phyloP scores from a whole-genome alignment of 2,888 invertebrate genomes.

The Leuctra nigra region DNA sequence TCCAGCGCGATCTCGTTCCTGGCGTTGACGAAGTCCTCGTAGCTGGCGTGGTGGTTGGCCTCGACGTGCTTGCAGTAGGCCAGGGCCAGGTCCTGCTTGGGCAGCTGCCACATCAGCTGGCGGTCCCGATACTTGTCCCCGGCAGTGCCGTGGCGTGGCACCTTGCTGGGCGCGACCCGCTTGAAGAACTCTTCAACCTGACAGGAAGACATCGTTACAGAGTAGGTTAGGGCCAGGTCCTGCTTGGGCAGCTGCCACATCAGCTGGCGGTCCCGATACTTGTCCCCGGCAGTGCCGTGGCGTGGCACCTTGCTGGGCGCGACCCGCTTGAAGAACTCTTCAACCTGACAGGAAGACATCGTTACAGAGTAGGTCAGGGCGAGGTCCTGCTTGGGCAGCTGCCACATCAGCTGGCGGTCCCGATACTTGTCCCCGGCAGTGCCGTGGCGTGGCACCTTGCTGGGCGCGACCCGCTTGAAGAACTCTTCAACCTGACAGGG shows the following conservation, averaged over 20 bases:
- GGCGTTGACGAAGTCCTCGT: conserved; percentile 89
- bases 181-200: conserved; percentile 92
- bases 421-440: conserved; percentile 75
- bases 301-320: conserved; percentile 71
- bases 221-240: conserved; percentile 85
- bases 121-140: conserved; percentile 76
- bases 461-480: conserved; percentile 80
- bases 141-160: conserved; percentile 62
- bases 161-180: conserved; percentile 73
- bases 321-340: conserved; percentile 86
- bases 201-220: conserved; percentile 57
- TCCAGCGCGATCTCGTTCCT: conserved; percentile 94
- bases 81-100: conserved; percentile 87
- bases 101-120: conserved; percentile 82
- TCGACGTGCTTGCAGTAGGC: conserved; percentile 85
- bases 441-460: conserved; percentile 64
- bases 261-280: conserved; percentile 72
- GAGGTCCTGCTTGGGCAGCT: conserved; percentile 92
- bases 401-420: conserved; percentile 74
- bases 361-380: conserved; percentile 83
- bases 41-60: conserved; percentile 67
- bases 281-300: conserved; percentile 70
- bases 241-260: conserved; percentile 89
- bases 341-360: conserved; percentile 61
- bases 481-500: conserved; percentile 77